phyloP scores from a whole-genome alignment of 2,797 vertebrate genomes.

The Etheostoma nigrum region DNA sequence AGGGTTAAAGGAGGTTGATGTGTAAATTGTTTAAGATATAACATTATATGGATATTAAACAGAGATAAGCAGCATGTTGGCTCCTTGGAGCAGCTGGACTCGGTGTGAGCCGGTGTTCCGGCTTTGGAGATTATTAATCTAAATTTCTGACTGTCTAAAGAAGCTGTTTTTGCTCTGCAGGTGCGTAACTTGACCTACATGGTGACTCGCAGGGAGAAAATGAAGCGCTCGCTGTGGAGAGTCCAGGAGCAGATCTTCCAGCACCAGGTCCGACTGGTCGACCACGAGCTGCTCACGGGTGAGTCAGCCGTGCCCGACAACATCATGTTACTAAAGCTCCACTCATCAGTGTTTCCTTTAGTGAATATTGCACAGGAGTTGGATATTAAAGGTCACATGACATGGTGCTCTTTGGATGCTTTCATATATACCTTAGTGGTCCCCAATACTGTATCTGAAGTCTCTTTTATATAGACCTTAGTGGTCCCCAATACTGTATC shows the following conservation, averaged over 20 bases:
- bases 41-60: not conserved
- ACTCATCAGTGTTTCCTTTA: not conserved
- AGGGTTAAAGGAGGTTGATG: not conserved
- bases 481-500: too few species aligned
- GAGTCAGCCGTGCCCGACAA: constrained; percentile 38
- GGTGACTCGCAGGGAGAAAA: constrained; percentile 98
- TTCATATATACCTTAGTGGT: too few species aligned
- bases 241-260: constrained; percentile 98
- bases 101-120: too few species aligned
- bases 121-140: not conserved
- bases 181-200: constrained; percentile 98
- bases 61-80: not conserved
- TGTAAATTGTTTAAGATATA: not conserved
- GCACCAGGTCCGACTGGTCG: constrained; percentile 89
- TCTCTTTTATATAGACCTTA: too few species aligned
- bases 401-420: too few species aligned
- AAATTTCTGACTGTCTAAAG: not conserved
- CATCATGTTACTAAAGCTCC: not conserved
- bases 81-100: not conserved
- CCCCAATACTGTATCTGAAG: too few species aligned
- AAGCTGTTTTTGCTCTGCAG: constrained; percentile 70
- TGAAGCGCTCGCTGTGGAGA: constrained; percentile 94
- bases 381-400: too few species aligned
- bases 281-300: constrained; percentile 92
- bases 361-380: too few species aligned